Evolutionary conservation across 2,797 vertebrate genomes (phyloP), one percentile per base, ranked within the genome.

Genomic region (Garrulus glandarius): DNA sequence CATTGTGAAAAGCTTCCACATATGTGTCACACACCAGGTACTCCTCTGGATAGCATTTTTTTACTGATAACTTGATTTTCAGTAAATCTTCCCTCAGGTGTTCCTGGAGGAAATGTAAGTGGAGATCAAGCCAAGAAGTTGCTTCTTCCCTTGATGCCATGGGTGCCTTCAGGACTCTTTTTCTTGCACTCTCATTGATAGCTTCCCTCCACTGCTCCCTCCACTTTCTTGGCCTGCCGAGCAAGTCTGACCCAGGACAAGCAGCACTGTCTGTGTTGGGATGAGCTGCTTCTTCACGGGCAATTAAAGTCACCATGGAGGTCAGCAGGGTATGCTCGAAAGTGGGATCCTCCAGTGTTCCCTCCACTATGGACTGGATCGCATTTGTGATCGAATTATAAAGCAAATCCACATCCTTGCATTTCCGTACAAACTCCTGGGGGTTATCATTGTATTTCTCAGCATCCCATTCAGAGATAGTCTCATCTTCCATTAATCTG

Each of bases 371-470:
- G 85, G 86, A 55, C 11, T 65, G 59, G 20, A 99, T 87, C 43
- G 97, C 96, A 0, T 95, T 92, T 7, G 86, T 96, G 75, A 99
- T 95, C 3, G 95, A 95, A 8, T 91, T 93, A 43, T 99, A 99
- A 32, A 99, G 98, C 56, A 99, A 96, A 92, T 94, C 97, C 65
- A 99, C 89, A 24, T 99, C 99, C 95, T 97, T 99, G 90, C 98
- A 98, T 83, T 98, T 99, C 52, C 97, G 98, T 26, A 81, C 94
- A 39, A 98, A 94, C 71, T 98, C 98, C 32, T 98, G 95, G 23
- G 97, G 74, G 5, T 97, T 97, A 43, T 94, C 69, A 6, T 96
- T 89, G 23, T 96, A 87, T 39, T 91, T 95, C 22, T 83, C 78
- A 4, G 77, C 84, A 32, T 97, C 53, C 50, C 15, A 50, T 52